A percentile compares a stretch with the other conserved stretches of the same genome.
Evolutionary conservation across 2,113 vertebrate species (phyloP).

Genomic region (Ifrita kowaldi): DNA sequence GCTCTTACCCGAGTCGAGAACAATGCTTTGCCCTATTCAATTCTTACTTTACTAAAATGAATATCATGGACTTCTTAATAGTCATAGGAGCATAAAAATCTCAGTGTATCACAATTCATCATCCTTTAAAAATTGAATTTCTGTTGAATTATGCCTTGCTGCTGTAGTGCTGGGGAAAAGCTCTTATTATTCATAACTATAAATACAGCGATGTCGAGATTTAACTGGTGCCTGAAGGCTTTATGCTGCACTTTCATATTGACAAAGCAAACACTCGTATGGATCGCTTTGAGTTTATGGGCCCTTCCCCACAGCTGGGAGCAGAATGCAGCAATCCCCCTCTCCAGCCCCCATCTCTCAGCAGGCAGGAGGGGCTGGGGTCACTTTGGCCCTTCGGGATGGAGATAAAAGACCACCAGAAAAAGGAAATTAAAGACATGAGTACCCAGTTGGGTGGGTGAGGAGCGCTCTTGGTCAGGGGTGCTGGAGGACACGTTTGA

Average conservation of each 20-base stretch:
- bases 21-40: neutral
- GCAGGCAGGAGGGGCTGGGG: neutral
- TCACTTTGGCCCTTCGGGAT: neutral
- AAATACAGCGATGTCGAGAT: constrained; percentile 36
- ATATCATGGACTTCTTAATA: constrained; percentile 50
- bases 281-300: neutral
- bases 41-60: constrained; percentile 46
- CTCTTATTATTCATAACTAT: constrained; percentile 62
- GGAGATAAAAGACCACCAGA: neutral
- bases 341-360: neutral
- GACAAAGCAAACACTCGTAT: constrained; percentile 48
- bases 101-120: constrained; percentile 59
- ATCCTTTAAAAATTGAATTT: constrained; percentile 59
- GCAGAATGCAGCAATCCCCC: neutral
- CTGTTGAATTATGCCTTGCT: constrained; percentile 44
- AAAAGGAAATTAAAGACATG: too few relatives aligned
- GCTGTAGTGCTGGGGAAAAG: constrained; percentile 34
- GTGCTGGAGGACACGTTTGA: fast-evolving
- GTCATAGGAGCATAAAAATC: constrained; percentile 53
- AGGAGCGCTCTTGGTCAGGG: neutral
- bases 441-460: fast-evolving
- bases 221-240: constrained; percentile 52
- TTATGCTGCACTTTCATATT: neutral
- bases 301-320: neutral
- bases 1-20: fast-evolving